These are phyloP conservation scores for Brachycybe producta DNA, from an alignment of 2,888 invertebrate species.

Conservation along the genomic window DNA sequence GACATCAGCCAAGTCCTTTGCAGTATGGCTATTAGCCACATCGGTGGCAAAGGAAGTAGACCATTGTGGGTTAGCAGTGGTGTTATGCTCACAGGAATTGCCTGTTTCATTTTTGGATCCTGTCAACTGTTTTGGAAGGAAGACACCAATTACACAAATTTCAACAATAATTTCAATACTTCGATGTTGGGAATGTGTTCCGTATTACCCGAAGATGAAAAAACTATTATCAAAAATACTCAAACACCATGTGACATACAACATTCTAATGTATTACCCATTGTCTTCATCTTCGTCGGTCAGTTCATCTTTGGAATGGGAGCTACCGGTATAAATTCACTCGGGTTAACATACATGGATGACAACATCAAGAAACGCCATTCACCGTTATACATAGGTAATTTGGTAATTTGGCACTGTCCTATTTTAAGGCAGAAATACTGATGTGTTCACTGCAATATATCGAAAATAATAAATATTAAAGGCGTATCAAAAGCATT, in stretches of 20 bases:
- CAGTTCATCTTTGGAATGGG: slow-evolving; percentile 56
- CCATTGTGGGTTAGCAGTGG: slow-evolving; percentile 60
- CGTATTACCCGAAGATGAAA: too few species aligned
- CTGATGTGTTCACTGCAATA: background rate
- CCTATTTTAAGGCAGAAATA: background rate
- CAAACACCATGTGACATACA: too few species aligned
- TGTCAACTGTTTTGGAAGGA: slow-evolving; percentile 11
- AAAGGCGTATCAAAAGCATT: slow-evolving; percentile 1
- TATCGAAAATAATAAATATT: background rate
- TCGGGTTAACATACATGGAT: slow-evolving; percentile 54
- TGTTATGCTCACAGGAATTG: slow-evolving; percentile 48
- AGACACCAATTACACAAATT: too few species aligned
- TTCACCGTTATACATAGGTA: slow-evolving; percentile 50
- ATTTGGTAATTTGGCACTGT: slow-evolving; percentile 30
- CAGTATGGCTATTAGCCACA: slow-evolving; percentile 52
- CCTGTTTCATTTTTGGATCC: slow-evolving; percentile 49
- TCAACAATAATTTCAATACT: too few species aligned
- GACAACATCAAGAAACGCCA: slow-evolving; percentile 54
- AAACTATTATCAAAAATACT: too few species aligned
- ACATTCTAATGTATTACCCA: slow-evolving; percentile 40
- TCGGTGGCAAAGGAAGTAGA: slow-evolving; percentile 54
- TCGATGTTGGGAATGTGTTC: too few species aligned
- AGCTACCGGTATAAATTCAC: slow-evolving; percentile 49
- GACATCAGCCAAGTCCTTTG: slow-evolving; percentile 57
- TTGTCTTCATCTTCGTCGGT: slow-evolving; percentile 49